phyloP scores from a whole-genome alignment of 2,113 vertebrate genomes.

The Silurus glanis region DNA sequence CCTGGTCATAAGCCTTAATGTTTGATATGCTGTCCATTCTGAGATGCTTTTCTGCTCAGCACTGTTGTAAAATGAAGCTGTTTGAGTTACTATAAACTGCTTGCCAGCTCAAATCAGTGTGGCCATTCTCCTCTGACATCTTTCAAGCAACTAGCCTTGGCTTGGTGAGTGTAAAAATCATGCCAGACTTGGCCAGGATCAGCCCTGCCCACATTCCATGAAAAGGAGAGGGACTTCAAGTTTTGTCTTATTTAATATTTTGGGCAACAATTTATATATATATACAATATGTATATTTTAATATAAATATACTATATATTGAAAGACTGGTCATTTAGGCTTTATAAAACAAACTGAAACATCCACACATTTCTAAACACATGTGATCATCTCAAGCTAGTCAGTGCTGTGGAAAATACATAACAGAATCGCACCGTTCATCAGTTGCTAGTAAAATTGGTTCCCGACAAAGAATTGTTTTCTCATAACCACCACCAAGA shows the following conservation, averaged over 20 bases:
- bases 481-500: conserved; percentile 19
- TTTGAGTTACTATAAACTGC: background rate
- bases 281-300: too few relatives aligned
- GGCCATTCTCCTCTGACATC: background rate
- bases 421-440: background rate
- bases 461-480: conserved; percentile 2
- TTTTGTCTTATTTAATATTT: background rate
- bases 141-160: background rate
- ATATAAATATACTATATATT: background rate
- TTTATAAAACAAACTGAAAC: background rate
- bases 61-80: background rate
- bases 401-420: background rate
- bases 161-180: background rate
- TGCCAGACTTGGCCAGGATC: background rate
- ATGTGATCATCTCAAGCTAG: background rate
- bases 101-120: background rate
- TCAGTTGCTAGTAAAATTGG: background rate
- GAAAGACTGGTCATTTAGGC: background rate
- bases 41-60: background rate
- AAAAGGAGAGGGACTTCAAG: background rate
- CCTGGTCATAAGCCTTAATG: background rate
- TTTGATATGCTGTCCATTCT: background rate
- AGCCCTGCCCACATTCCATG: background rate
- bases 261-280: background rate
- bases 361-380: background rate